Evolutionary conservation across 2,888 invertebrate species (phyloP), one percentile per base, ranked within the genome.

Genomic region (Aleiodes leptofemur): DNA sequence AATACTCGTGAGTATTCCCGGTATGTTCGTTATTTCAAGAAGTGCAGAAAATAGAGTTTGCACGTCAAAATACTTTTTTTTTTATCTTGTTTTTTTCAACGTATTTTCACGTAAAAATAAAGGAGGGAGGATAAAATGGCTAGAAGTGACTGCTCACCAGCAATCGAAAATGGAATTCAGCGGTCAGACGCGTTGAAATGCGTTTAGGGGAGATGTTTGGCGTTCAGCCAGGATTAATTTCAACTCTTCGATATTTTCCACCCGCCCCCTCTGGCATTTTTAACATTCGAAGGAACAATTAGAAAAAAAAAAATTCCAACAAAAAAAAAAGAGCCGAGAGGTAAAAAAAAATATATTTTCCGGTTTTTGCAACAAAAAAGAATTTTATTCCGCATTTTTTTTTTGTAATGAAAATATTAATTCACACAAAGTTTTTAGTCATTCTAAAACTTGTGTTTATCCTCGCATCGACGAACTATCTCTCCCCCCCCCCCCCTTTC

Each of bases 91-190:
- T 23, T 34, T 34, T 53, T 53, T 53, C 8, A 9, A 14, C 16
- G 55, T 55, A 55, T 55, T 55, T 55, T 55, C 14, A 55, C 55
- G 55, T 55, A 55, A 9, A 55, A 55, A 55, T 55, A 55, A 16
- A 55, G 55, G n/a, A 55, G 29, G 16, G 23, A 29, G 16, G 11
- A 29, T 9, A 29, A 43, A 43, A 43, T 43, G 43, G 43, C 9
- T 43, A 43, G 29, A 29, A 74, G 57, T 69, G 64, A 71, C 51
- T 55, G 68, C 55, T 61, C 38, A 38, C 43, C 34, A 64, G 56
- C 71, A 56, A 75, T 75, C 55, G 71, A 66, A 71, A 75, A 71
- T 75, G 71, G 71, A 75, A 71, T 75, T 75, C 56, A 34, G 56
- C 71, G 50, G 77, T 69, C 59, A 68, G 71, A 70, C 76, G 73